These are phyloP conservation scores for Sipha maydis DNA, from an alignment of 2,888 invertebrate genomes.

Conservation along the genomic window DNA sequence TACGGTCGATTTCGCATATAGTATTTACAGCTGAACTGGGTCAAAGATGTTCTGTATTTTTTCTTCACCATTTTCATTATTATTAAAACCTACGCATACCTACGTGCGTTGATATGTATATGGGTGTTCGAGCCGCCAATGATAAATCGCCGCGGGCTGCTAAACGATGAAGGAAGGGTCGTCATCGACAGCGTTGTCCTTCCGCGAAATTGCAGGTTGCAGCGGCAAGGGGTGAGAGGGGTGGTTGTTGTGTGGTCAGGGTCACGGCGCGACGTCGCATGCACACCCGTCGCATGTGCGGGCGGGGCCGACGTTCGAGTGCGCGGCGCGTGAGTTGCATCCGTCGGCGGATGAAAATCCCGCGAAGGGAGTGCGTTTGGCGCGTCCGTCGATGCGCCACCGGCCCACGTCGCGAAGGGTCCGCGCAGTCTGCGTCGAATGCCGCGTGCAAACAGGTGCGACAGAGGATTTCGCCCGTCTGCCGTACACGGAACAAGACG, in stretches of 20 bases:
- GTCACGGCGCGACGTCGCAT: neutral
- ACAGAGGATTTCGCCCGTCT: neutral
- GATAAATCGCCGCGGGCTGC: neutral
- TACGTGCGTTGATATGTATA: too few species aligned
- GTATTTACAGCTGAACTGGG: neutral
- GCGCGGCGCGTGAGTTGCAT: constrained; percentile 18
- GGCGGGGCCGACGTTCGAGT: neutral
- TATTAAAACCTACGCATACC: too few species aligned
- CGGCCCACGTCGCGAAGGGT: neutral
- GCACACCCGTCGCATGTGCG: neutral
- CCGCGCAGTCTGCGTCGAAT: constrained; percentile 25
- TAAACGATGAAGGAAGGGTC: neutral
- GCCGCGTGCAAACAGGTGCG: constrained; percentile 43
- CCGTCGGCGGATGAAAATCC: neutral
- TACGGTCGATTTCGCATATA: too few species aligned
- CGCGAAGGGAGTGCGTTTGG: constrained; percentile 17
- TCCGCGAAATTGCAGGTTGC: neutral
- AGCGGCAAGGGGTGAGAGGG: neutral
- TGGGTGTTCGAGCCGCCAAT: too few species aligned
- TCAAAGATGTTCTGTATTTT: neutral
- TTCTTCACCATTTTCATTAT: neutral
- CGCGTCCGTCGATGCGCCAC: constrained; percentile 16
- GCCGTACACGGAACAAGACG: neutral
- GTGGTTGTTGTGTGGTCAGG: neutral
- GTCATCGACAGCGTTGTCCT: neutral